These are phyloP conservation scores for Heteromurus nitidus DNA, from an alignment of 2,888 invertebrate species.

Conservation along the genomic window DNA sequence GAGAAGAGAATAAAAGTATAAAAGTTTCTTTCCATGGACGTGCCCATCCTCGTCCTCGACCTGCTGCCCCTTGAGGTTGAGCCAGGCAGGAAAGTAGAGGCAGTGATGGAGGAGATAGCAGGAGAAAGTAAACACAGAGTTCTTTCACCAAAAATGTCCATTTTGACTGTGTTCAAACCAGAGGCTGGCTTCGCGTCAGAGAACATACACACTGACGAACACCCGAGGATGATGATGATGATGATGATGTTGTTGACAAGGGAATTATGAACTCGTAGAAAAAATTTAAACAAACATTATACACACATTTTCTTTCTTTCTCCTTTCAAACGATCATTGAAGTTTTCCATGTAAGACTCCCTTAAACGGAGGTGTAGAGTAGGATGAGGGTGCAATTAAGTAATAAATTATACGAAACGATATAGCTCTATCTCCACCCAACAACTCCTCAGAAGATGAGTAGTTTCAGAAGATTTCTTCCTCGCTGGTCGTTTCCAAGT, in stretches of 20 bases:
- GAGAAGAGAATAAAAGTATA: constrained; percentile 69
- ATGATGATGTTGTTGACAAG: constrained; percentile 27
- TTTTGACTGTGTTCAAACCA: constrained; percentile 55
- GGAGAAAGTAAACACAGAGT: constrained; percentile 66
- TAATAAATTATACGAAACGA: constrained; percentile 12
- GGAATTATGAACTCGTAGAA: constrained; percentile 29
- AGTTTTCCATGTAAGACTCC: constrained; percentile 17
- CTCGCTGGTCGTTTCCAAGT: neutral
- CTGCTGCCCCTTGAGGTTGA: constrained; percentile 68
- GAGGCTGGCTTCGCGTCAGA: constrained; percentile 55
- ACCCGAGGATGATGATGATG: no score
- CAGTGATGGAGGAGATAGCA: constrained; percentile 64
- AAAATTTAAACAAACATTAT: constrained; percentile 30
- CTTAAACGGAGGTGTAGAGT: constrained; percentile 9
- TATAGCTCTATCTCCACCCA: constrained; percentile 15
- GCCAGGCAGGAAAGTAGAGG: constrained; percentile 67
- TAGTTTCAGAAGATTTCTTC: neutral
- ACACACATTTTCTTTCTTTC: constrained; percentile 16
- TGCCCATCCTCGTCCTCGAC: constrained; percentile 68
- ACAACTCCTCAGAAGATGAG: neutral
- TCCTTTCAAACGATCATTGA: neutral
- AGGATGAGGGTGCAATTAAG: constrained; percentile 9
- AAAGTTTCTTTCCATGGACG: constrained; percentile 68
- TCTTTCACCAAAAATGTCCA: constrained; percentile 64
- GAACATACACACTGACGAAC: constrained; percentile 45